These are phyloP conservation scores for Anabas testudineus DNA, from an alignment of 2,797 vertebrate genomes.

Conservation along the genomic window DNA sequence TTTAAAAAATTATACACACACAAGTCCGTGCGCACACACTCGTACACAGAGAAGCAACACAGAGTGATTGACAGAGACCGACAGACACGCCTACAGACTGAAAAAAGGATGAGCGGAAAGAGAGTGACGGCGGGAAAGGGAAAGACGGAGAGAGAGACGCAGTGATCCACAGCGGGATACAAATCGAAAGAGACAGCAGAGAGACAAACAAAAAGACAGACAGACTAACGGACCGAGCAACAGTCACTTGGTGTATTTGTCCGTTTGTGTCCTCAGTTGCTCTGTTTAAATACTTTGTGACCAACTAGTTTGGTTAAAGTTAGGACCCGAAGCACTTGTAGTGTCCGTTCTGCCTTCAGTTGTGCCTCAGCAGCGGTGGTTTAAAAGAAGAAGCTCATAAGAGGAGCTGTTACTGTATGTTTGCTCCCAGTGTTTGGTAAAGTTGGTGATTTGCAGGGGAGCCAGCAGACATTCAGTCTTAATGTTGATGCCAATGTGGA, in stretches of 20 bases:
- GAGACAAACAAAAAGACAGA: conserved; percentile 62
- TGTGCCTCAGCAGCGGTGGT: conserved; percentile 31
- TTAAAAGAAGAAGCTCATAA: conserved; percentile 10
- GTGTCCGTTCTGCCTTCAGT: conserved; percentile 25
- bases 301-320: conserved; percentile 36
- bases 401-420: conserved; percentile 7
- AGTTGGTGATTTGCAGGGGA: conserved; percentile 10
- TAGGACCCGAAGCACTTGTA: conserved; percentile 31
- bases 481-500: neutral
- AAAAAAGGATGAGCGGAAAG: conserved; percentile 66
- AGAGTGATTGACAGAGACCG: conserved; percentile 71
- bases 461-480: neutral
- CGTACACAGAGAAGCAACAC: conserved; percentile 11
- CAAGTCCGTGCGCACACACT: conserved; percentile 1
- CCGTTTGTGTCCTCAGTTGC: conserved; percentile 48
- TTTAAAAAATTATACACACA: conserved; percentile 42
- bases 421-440: conserved; percentile 9
- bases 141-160: conserved; percentile 53
- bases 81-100: conserved; percentile 72
- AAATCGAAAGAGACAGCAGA: conserved; percentile 67
- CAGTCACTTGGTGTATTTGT: conserved; percentile 60
- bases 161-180: conserved; percentile 56
- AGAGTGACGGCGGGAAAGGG: conserved; percentile 59
- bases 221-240: conserved; percentile 33
- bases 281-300: conserved; percentile 33